phyloP scores from a whole-genome alignment of 2,888 invertebrate species.

The Melieria crassipennis region DNA sequence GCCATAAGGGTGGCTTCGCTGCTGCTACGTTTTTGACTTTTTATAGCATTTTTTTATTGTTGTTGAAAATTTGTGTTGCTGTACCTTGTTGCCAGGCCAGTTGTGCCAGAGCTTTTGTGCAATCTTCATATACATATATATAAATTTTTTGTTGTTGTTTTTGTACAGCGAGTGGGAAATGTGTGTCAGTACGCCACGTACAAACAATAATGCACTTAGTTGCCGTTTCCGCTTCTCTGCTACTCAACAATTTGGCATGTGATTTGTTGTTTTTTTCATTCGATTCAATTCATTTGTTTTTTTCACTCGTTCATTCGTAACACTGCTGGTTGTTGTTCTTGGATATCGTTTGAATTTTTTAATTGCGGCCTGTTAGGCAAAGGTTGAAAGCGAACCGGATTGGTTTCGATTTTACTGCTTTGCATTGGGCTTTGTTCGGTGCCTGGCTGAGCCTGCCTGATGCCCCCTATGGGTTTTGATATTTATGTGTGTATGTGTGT shows the following conservation, averaged over 20 bases:
- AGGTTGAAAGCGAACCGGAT: slow-evolving; percentile 9
- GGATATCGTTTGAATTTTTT: slow-evolving; percentile 1
- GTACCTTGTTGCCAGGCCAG: too few relatives aligned
- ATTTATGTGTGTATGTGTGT: too few relatives aligned
- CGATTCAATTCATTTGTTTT: slow-evolving; percentile 16
- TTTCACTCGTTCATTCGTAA: slow-evolving; percentile 7
- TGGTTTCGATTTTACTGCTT: slow-evolving; percentile 24
- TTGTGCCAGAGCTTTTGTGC: slow-evolving; percentile 6
- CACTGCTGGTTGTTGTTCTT: background rate
- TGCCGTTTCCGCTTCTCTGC: background rate
- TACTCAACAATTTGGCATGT: too few relatives aligned
- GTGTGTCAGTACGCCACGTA: slow-evolving; percentile 23
- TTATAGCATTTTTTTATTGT: too few relatives aligned
- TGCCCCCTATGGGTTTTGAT: background rate
- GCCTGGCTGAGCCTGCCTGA: background rate
- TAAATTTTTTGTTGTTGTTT: background rate
- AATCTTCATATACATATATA: background rate
- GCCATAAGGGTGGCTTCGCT: too few relatives aligned
- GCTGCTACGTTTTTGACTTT: too few relatives aligned
- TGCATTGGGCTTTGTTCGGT: slow-evolving; percentile 22
- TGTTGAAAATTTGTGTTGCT: too few relatives aligned
- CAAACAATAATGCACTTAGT: background rate
- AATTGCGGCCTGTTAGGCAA: background rate
- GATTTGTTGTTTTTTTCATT: slow-evolving; percentile 1
- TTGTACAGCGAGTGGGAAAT: slow-evolving; percentile 3